Conservation (phyloP, 2,113 vertebrate species). For the Isichthys henryi region DNA sequence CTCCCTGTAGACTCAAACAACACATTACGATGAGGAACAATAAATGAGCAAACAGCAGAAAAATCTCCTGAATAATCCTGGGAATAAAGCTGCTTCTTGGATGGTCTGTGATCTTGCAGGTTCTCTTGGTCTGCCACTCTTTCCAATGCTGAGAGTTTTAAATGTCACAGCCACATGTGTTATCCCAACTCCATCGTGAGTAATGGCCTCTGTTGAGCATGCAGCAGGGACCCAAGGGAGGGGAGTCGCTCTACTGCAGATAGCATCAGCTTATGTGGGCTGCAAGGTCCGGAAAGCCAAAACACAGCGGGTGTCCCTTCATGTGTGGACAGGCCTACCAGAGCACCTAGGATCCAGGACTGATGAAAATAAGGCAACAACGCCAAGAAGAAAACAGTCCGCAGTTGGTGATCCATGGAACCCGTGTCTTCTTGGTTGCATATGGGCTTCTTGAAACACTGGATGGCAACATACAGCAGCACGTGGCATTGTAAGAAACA, state of each 20-base stretch:
- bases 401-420: slow-evolving; percentile 24
- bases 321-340: slow-evolving; percentile 35
- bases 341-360: slow-evolving; percentile 37
- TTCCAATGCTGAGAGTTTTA: background rate
- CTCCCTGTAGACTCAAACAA: background rate
- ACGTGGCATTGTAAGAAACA: background rate
- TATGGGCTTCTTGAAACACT: background rate
- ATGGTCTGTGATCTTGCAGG: background rate
- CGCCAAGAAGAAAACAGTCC: slow-evolving; percentile 24
- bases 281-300: slow-evolving; percentile 29
- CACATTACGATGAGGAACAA: background rate
- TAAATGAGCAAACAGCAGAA: background rate
- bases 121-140: background rate
- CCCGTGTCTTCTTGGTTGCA: background rate
- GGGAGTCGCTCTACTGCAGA: background rate
- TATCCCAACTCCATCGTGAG: background rate
- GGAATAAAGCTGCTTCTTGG: background rate
- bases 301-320: slow-evolving; percentile 36
- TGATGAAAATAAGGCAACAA: slow-evolving; percentile 23
- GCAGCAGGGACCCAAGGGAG: background rate
- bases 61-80: background rate
- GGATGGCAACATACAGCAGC: background rate
- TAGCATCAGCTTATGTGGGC: slow-evolving; percentile 26
- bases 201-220: background rate
- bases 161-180: background rate